A percentile compares a stretch with the other conserved stretches of the same genome.
These are phyloP conservation scores for Neolamprologus tretocephalus DNA, from an alignment of 2,113 vertebrate genomes.

Conservation along the genomic window DNA sequence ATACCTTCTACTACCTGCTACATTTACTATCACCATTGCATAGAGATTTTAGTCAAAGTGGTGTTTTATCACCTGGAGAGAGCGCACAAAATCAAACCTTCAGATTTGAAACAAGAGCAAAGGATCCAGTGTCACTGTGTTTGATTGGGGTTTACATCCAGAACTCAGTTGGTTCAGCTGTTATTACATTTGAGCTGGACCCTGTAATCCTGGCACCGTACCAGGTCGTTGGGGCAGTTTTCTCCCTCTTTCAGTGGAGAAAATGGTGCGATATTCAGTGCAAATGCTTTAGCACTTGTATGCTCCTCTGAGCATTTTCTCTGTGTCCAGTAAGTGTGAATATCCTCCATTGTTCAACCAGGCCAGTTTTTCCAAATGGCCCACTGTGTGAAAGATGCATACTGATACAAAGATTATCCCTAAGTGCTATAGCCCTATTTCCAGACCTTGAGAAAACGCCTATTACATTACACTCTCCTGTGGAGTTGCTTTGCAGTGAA, in stretches of 20 bases:
- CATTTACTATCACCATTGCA: background rate
- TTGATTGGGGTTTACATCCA: background rate
- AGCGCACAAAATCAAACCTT: background rate
- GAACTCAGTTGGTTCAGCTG: background rate
- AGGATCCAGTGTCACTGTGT: background rate
- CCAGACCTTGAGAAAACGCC: background rate
- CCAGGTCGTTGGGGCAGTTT: background rate
- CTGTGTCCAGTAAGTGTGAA: constrained; percentile 31
- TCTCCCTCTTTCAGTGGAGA: background rate
- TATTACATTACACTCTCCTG: background rate
- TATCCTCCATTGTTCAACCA: constrained; percentile 41
- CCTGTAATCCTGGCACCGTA: background rate
- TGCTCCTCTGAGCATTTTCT: constrained; percentile 32
- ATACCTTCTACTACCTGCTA: background rate
- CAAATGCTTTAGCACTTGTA: constrained; percentile 8
- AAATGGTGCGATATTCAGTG: background rate
- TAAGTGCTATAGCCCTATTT: background rate
- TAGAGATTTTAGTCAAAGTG: background rate
- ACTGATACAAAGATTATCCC: background rate
- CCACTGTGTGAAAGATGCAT: constrained; percentile 9
- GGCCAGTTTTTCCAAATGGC: constrained; percentile 2
- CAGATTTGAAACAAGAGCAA: background rate
- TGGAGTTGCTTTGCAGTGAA: background rate
- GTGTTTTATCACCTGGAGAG: background rate
- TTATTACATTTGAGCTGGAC: background rate